Evolutionary conservation across 2,888 invertebrate species (phyloP).

Genomic region (Terebella lapidaria): DNA sequence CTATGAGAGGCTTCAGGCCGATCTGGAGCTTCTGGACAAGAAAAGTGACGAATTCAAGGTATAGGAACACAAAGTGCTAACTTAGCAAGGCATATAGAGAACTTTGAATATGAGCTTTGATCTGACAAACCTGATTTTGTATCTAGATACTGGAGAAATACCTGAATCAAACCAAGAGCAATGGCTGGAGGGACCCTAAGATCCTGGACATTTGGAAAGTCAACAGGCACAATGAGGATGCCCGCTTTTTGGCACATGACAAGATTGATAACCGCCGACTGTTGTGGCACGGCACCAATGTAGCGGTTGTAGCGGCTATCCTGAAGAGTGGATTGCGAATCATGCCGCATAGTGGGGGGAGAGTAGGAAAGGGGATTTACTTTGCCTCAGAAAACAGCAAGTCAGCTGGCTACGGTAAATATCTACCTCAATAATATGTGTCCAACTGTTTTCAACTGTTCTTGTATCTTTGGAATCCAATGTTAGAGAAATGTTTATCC

Average conservation of each 20-base stretch:
- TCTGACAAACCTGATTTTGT: too few relatives aligned
- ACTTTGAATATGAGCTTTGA: too few relatives aligned
- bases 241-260: constrained; percentile 41
- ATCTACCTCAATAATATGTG: not conserved
- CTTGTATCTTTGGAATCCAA: not conserved
- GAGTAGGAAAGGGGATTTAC: constrained; percentile 55
- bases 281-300: constrained; percentile 56
- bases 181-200: constrained; percentile 28
- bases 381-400: constrained; percentile 55
- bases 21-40: constrained; percentile 40
- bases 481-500: not conserved
- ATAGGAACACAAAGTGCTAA: not conserved
- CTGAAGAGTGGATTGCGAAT: constrained; percentile 54
- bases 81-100: too few relatives aligned
- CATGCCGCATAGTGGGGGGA: constrained; percentile 56
- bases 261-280: constrained; percentile 48
- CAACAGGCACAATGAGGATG: constrained; percentile 31
- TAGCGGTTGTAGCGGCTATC: constrained; percentile 56
- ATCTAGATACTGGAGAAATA: constrained; percentile 41
- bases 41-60: constrained; percentile 44
- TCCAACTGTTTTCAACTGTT: not conserved
- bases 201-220: constrained; percentile 48
- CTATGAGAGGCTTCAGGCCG: constrained; percentile 49
- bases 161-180: constrained; percentile 34
- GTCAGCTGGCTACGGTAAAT: constrained; percentile 53